phyloP scores from a whole-genome alignment of 2,888 invertebrate species.

The Philaethria dido region DNA sequence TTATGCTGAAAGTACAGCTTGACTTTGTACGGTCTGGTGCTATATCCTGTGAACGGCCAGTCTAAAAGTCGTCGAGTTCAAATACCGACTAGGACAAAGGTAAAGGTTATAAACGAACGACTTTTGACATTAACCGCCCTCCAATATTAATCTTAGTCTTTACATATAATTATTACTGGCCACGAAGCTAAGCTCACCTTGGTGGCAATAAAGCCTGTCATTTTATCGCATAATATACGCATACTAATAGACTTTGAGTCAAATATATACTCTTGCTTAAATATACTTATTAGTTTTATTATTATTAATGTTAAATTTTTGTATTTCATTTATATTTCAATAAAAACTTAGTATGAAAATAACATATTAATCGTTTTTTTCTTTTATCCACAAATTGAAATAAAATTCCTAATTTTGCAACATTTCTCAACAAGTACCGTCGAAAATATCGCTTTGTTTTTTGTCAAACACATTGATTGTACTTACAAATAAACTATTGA shows the following conservation, averaged over 20 bases:
- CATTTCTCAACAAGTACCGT: constrained; percentile 41
- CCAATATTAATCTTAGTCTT: constrained; percentile 34
- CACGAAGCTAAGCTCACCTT: constrained; percentile 22
- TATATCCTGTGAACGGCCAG: constrained; percentile 21
- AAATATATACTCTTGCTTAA: constrained; percentile 14
- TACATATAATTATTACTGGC: constrained; percentile 24
- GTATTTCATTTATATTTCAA: constrained; percentile 28
- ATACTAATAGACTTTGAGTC: constrained; percentile 25
- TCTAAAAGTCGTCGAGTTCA: constrained; percentile 34
- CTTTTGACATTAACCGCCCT: constrained; percentile 38
- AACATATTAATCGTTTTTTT: constrained; percentile 37
- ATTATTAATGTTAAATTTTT: constrained; percentile 29
- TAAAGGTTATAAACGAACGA: constrained; percentile 37
- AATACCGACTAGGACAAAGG: constrained; percentile 35
- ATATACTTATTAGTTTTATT: constrained; percentile 25
- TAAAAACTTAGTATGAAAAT: constrained; percentile 32
- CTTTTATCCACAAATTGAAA: constrained; percentile 25
- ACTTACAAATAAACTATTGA: neutral
- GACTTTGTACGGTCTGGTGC: neutral
- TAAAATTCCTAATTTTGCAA: constrained; percentile 42
- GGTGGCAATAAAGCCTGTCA: constrained; percentile 18
- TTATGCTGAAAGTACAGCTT: neutral
- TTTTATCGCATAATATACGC: constrained; percentile 23
- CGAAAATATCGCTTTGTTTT: neutral
- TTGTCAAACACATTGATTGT: neutral